phyloP scores from a whole-genome alignment of 2,888 invertebrate genomes.

The Dicyrtomina minuta region DNA sequence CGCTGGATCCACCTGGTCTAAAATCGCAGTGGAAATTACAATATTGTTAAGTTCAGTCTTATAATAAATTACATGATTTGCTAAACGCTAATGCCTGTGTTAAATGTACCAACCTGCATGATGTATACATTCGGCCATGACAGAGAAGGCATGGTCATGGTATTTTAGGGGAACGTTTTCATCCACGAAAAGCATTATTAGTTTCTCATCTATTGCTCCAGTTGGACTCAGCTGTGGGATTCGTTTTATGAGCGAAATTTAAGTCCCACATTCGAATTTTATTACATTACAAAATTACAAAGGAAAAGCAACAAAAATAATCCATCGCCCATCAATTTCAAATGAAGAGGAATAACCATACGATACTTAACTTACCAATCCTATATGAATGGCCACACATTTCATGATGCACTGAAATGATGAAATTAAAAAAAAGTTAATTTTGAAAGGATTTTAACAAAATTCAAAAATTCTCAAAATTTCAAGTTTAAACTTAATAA shows the following conservation, averaged over 20 bases:
- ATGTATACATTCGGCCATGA: constrained; percentile 32
- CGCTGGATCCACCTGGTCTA: constrained; percentile 9
- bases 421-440: constrained; percentile 6
- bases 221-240: constrained; percentile 13
- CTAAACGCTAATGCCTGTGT: too few species aligned
- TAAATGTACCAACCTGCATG: constrained; percentile 16
- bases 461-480: neutral
- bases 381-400: constrained; percentile 31
- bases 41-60: neutral
- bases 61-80: neutral
- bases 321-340: too few species aligned
- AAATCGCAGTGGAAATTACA: neutral
- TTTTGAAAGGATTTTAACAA: neutral
- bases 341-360: too few species aligned
- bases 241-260: too few species aligned
- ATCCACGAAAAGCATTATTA: constrained; percentile 24
- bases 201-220: constrained; percentile 25
- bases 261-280: too few species aligned
- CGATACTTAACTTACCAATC: constrained; percentile 22
- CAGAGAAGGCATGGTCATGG: constrained; percentile 19
- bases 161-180: constrained; percentile 21
- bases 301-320: too few species aligned
- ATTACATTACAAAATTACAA: too few species aligned
- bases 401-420: constrained; percentile 34
- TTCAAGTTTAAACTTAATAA: neutral